Evolutionary conservation across 2,797 vertebrate species (phyloP).

Genomic region (Onychomys torridus): DNA sequence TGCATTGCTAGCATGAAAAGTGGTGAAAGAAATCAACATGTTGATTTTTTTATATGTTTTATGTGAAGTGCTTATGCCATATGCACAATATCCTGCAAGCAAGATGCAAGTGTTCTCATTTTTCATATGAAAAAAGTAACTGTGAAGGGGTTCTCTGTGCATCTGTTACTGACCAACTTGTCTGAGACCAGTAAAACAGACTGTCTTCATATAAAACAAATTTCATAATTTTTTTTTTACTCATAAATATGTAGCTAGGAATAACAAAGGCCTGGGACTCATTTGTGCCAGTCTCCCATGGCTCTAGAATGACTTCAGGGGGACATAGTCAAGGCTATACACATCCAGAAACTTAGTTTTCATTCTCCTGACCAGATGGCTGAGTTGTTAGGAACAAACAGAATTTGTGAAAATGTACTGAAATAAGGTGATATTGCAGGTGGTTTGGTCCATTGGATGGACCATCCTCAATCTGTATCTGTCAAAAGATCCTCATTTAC

Average conservation of each 20-base stretch:
- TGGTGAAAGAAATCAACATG: not conserved
- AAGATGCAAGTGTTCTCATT: not conserved
- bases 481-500: not conserved
- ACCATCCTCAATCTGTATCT: not conserved
- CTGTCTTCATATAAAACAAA: not conserved
- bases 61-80: not conserved
- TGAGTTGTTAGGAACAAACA: not conserved
- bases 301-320: not conserved
- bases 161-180: not conserved
- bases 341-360: not conserved
- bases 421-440: not conserved
- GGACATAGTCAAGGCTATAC: not conserved
- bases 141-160: not conserved
- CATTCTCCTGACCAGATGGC: not conserved
- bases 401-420: not conserved
- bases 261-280: not conserved
- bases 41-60: not conserved
- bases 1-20: not conserved
- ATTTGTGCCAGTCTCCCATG: not conserved
- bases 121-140: not conserved
- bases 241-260: no score
- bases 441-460: not conserved
- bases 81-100: not conserved
- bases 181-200: not conserved
- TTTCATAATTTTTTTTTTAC: not conserved